Evolutionary conservation across 2,888 invertebrate species (phyloP), one percentile per base, ranked within the genome.

Genomic region (Coenonympha glycerion): DNA sequence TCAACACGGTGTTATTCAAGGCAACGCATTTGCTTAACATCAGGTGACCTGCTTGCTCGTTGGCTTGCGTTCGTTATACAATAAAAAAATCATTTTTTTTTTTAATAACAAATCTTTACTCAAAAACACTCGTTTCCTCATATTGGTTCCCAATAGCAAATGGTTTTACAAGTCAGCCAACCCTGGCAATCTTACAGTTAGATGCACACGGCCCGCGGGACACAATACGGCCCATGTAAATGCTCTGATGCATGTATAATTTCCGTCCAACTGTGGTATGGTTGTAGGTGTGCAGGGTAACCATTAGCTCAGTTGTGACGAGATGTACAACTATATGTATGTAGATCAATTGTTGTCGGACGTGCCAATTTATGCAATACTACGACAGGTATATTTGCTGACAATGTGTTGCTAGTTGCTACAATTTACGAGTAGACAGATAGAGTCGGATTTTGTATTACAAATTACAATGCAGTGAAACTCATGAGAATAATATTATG

Each of bases 211-310:
- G 61, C 56, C 61, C 61, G 63, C 75, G 73, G 76, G 71, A 76
- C 72, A 73, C 68, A 70, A 66, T 69, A 70, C 67, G 66, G 69
- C 68, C 59, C 65, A 65, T 63, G 71, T 69, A 73, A 71, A 76
- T 76, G 71, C 69, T 54, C 57, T 61, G 59, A 64, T 60, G 63
- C 69, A 65, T 61, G 59, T 64, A 63, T 61, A 62, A 66, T 65
- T 73, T 77, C 77, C 76, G 73, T 57, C 68, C 62, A 60, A 59
- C 48, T 47, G 49, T 49, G 47, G 49, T 54, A 49, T 49, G 50
- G 51, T 37, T 52, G 52, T 52, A n/a, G n/a, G n/a, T n/a, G n/a
- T n/a, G n/a, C n/a, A n/a, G n/a, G n/a, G n/a, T n/a, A n/a, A n/a
- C n/a, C n/a, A n/a, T n/a, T n/a, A n/a, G n/a, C n/a, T n/a, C n/a